Conservation (phyloP, 2,888 invertebrate genomes). For the Halictus quadricinctus region DNA sequence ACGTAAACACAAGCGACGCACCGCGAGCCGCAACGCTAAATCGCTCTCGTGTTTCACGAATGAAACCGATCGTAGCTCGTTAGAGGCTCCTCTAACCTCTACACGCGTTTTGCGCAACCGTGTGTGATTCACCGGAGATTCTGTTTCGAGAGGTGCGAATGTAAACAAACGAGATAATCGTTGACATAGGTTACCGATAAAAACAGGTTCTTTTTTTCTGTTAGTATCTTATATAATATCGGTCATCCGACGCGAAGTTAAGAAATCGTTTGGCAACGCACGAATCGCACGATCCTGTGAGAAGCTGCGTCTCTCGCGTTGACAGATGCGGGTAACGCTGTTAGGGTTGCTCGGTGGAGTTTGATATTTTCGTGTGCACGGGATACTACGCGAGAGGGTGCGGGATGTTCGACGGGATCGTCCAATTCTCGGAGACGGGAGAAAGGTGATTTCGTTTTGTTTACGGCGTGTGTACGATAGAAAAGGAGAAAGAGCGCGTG, state of each 20-base stretch:
- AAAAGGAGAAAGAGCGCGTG: slow-evolving; percentile 57
- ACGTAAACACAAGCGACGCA: background rate
- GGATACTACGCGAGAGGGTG: background rate
- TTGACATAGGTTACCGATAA: background rate
- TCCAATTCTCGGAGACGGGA: background rate
- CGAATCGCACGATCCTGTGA: slow-evolving; percentile 3
- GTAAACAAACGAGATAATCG: slow-evolving; percentile 38
- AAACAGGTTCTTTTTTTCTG: background rate
- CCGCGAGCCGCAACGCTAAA: background rate
- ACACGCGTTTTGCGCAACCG: slow-evolving; percentile 32
- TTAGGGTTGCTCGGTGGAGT: background rate
- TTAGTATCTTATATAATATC: background rate
- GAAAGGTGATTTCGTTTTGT: slow-evolving; percentile 61
- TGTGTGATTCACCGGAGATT: slow-evolving; percentile 26
- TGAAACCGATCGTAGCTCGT: slow-evolving; percentile 8
- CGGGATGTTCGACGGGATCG: background rate
- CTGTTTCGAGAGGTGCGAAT: background rate
- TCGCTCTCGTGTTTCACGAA: slow-evolving; percentile 26
- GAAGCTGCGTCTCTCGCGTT: slow-evolving; percentile 33
- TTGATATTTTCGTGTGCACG: background rate
- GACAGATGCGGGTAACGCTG: slow-evolving; percentile 40
- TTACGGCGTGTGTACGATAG: slow-evolving; percentile 58
- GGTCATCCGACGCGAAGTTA: background rate
- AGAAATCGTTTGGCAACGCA: background rate
- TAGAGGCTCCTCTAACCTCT: background rate